phyloP scores from a whole-genome alignment of 1,140 invertebrate species.

The Colletes gigas region DNA sequence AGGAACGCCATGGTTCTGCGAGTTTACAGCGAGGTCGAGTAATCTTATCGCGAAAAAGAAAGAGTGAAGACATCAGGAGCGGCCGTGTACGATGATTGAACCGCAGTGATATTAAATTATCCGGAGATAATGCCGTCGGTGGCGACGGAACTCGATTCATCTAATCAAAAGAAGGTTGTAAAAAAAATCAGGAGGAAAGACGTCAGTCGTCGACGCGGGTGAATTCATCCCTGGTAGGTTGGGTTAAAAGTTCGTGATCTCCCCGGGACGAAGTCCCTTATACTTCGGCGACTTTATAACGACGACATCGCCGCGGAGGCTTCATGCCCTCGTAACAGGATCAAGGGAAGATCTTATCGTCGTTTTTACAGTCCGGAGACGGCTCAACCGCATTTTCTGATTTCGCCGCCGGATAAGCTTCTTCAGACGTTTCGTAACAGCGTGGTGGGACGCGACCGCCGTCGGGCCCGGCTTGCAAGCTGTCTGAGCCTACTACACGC shows the following conservation, averaged over 20 bases:
- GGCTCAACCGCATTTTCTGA: constrained; percentile 57
- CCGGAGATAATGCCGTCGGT: not conserved
- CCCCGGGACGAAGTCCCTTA: not conserved
- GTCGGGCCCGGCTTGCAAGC: not conserved
- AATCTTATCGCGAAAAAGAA: too few relatives aligned
- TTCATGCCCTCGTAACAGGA: constrained; percentile 48
- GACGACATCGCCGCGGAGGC: constrained; percentile 15
- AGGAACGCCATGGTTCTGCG: too few relatives aligned
- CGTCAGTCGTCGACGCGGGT: not conserved
- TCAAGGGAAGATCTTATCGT: constrained; percentile 58
- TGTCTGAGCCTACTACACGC: constrained; percentile 24
- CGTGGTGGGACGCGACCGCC: not conserved
- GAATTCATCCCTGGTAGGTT: not conserved
- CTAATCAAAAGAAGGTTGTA: not conserved
- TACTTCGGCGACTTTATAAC: constrained; percentile 33
- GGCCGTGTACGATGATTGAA: not conserved
- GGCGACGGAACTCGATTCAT: not conserved
- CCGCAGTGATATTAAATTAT: not conserved
- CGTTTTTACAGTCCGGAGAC: constrained; percentile 54
- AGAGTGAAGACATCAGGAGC: too few relatives aligned
- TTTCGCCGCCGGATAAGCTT: constrained; percentile 50
- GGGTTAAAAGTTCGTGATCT: constrained; percentile 14
- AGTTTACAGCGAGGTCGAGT: too few relatives aligned
- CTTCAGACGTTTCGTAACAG: constrained; percentile 17
- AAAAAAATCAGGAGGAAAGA: not conserved